Conservation (phyloP, 2,797 vertebrate species). For the Microhierax caerulescens region DNA sequence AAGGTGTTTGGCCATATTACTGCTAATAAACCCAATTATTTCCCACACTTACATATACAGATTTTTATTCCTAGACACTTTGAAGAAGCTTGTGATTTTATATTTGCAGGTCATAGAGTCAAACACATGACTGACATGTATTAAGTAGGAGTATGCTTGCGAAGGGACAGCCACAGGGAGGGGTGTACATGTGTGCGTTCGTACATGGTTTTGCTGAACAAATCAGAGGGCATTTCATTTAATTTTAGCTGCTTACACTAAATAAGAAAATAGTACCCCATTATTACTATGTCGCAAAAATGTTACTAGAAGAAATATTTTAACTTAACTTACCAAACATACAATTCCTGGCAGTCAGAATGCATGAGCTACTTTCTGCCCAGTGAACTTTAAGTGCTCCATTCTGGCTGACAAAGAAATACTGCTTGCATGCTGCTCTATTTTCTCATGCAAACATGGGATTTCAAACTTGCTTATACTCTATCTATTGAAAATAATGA, state of each 20-base stretch:
- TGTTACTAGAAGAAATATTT: neutral
- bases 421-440: neutral
- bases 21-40: neutral
- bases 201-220: neutral
- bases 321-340: neutral
- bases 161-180: neutral
- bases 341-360: neutral
- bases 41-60: neutral
- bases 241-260: neutral
- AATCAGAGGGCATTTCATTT: neutral
- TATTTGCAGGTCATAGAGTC: neutral
- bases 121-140: neutral
- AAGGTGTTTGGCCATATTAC: neutral
- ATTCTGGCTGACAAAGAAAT: neutral
- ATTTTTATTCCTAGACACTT: neutral
- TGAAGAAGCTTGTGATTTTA: neutral
- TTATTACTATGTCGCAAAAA: neutral
- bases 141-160: neutral
- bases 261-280: neutral
- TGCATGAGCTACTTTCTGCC: neutral
- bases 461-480: neutral
- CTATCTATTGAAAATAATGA: neutral
- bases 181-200: neutral
- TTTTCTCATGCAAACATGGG: neutral
- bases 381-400: neutral